phyloP scores from a whole-genome alignment of 2,113 vertebrate genomes.

The Aramus guarauna region DNA sequence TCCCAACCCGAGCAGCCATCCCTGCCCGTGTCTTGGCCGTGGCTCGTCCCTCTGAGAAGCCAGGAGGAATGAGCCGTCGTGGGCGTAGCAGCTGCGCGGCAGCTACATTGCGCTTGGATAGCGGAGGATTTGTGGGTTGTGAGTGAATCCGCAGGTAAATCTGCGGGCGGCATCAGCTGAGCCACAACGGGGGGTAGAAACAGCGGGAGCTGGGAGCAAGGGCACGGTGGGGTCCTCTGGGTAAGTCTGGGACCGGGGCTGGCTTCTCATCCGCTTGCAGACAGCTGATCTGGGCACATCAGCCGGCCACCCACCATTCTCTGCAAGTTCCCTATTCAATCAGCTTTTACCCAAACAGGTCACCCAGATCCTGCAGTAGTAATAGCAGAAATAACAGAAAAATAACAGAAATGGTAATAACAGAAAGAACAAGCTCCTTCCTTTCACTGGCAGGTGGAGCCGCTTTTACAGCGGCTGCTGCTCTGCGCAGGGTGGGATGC shows the following conservation, averaged over 20 bases:
- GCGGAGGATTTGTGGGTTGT: neutral
- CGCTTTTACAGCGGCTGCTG: rapidly evolving
- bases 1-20: rapidly evolving
- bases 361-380: neutral
- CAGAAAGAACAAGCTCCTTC: neutral
- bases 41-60: rapidly evolving
- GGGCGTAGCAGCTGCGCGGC: neutral
- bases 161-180: neutral
- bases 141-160: neutral
- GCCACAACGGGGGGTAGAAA: neutral
- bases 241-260: neutral
- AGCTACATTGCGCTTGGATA: rapidly evolving
- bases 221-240: too few species aligned
- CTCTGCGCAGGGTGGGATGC: rapidly evolving
- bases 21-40: neutral
- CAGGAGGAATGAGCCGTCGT: neutral
- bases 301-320: neutral
- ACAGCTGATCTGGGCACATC: neutral
- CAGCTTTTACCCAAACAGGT: neutral
- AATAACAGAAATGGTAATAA: neutral
- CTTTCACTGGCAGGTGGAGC: neutral
- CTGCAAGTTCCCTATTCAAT: neutral
- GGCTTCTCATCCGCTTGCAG: neutral
- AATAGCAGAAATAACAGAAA: neutral
- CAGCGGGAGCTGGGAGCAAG: neutral